These are phyloP conservation scores for Conops quadrifasciatus DNA, from an alignment of 2,888 invertebrate genomes.

Conservation along the genomic window DNA sequence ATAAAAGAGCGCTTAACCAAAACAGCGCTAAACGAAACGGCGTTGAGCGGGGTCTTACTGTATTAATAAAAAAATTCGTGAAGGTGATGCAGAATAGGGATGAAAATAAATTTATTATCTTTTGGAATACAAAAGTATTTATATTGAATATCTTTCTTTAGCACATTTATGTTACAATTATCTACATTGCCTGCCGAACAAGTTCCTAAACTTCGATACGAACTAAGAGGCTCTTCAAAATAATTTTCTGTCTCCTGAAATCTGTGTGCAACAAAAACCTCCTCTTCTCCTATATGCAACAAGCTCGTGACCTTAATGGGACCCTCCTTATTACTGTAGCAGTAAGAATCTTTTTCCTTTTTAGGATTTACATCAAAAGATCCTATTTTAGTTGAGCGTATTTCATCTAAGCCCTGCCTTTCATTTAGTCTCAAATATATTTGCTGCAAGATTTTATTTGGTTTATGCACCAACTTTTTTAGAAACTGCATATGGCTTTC, in stretches of 20 bases:
- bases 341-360: no score
- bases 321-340: no score
- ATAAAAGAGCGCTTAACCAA: no score
- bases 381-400: conserved; percentile 28
- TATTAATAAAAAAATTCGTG: conserved; percentile 13
- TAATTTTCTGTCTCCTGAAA: conserved; percentile 33
- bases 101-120: conserved; percentile 35
- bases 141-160: conserved; percentile 33
- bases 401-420: conserved; percentile 26
- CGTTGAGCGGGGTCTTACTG: no score
- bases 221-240: conserved; percentile 37
- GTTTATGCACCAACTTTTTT: no score
- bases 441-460: no score
- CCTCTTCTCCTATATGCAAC: neutral
- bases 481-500: no score
- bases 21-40: no score
- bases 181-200: conserved; percentile 27
- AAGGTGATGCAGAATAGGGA: conserved; percentile 31
- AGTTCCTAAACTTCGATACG: conserved; percentile 33
- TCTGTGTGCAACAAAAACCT: conserved; percentile 25
- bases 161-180: conserved; percentile 20
- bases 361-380: conserved; percentile 31
- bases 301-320: neutral
- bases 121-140: no score
- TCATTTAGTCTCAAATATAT: no score